phyloP scores from a whole-genome alignment of 2,888 invertebrate genomes.

The Venustoraphidia nigricollis region DNA sequence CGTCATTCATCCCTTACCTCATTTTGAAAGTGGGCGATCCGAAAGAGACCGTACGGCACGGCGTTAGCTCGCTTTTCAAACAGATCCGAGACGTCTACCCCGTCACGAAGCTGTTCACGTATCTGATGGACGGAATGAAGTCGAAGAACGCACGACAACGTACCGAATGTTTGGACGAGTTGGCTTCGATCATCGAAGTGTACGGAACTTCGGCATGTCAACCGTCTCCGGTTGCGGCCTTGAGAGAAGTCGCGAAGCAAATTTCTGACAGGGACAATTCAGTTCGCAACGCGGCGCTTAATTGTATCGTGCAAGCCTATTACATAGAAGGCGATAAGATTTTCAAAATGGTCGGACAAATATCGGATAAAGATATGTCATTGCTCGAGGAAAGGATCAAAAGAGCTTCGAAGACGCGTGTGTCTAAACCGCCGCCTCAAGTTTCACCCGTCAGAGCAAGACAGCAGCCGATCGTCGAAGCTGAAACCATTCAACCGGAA shows the following conservation, averaged over 20 bases:
- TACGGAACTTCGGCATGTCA: constrained; percentile 75
- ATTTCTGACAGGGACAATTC: constrained; percentile 93
- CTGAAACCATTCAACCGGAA: constrained; percentile 29
- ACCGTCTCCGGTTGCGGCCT: constrained; percentile 59
- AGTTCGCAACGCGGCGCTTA: constrained; percentile 89
- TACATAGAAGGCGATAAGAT: constrained; percentile 81
- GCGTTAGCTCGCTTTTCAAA: constrained; percentile 71
- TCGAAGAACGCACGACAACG: constrained; percentile 94
- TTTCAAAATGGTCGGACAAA: constrained; percentile 83
- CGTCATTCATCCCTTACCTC: constrained; percentile 88
- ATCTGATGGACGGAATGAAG: constrained; percentile 87
- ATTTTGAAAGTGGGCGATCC: constrained; percentile 91
- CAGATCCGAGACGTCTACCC: constrained; percentile 78
- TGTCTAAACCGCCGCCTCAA: no score
- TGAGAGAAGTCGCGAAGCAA: constrained; percentile 85
- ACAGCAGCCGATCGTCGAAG: constrained; percentile 30
- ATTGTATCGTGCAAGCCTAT: constrained; percentile 83
- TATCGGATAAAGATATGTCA: constrained; percentile 88
- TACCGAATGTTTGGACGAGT: constrained; percentile 89
- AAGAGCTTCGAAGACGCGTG: constrained; percentile 50
- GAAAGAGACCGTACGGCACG: constrained; percentile 85
- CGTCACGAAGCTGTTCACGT: constrained; percentile 74
- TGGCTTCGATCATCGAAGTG: constrained; percentile 70
- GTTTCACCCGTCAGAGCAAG: constrained; percentile 22
- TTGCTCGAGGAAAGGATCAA: constrained; percentile 93